Evolutionary conservation across 2,797 vertebrate species (phyloP).

Genomic region (Mus spretus): DNA sequence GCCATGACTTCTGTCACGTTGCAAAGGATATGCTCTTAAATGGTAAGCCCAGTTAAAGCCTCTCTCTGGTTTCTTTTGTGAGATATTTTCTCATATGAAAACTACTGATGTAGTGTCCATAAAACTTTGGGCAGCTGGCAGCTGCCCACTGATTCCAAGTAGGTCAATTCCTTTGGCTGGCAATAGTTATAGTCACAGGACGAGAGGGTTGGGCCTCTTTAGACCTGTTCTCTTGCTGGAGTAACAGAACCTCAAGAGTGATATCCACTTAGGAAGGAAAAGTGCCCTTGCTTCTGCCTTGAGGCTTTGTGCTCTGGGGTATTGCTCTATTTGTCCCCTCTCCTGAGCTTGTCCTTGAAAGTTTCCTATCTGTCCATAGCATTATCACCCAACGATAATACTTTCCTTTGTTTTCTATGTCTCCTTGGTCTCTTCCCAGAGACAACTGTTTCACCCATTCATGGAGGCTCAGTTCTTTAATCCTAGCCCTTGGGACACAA

Average conservation of each 20-base stretch:
- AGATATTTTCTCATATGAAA: background rate
- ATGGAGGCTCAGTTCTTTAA: background rate
- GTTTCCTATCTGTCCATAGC: background rate
- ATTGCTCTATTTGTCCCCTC: background rate
- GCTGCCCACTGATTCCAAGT: background rate
- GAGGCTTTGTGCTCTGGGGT: background rate
- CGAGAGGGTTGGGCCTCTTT: background rate
- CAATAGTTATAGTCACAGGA: background rate
- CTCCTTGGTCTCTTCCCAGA: background rate
- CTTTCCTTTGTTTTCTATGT: conserved; percentile 19
- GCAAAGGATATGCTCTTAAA: background rate
- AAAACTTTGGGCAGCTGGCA: background rate
- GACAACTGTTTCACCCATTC: background rate
- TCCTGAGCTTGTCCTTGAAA: background rate
- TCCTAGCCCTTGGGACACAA: background rate
- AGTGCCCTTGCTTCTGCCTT: background rate
- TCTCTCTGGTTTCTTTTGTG: background rate
- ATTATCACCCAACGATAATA: background rate
- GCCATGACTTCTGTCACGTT: background rate
- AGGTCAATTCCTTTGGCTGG: background rate
- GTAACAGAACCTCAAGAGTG: background rate
- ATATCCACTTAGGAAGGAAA: background rate
- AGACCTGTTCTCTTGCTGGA: background rate
- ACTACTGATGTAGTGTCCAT: background rate
- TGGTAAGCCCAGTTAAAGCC: background rate